A percentile compares a stretch with the other conserved stretches of the same genome.
phyloP scores from a whole-genome alignment of 2,888 invertebrate genomes.

The Ferdinandea cuprea region DNA sequence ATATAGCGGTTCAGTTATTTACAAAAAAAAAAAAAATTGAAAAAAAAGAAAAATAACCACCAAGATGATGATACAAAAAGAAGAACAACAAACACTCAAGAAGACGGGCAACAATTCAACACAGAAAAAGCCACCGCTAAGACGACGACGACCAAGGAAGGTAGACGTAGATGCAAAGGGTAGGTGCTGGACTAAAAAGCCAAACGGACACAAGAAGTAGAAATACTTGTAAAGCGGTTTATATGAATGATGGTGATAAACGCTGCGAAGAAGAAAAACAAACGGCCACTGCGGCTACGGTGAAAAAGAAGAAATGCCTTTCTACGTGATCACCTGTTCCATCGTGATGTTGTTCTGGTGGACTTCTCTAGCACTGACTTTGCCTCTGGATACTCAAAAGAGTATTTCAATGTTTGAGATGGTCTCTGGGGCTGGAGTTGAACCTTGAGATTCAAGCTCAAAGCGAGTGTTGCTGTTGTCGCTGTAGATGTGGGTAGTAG shows the following conservation, averaged over 20 bases:
- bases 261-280: constrained; percentile 65
- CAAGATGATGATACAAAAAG: constrained; percentile 69
- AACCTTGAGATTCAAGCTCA: constrained; percentile 28
- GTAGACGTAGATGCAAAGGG: neutral
- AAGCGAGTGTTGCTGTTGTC: constrained; percentile 52
- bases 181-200: constrained; percentile 64
- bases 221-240: constrained; percentile 74
- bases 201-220: constrained; percentile 72
- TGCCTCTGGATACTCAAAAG: constrained; percentile 33
- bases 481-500: neutral
- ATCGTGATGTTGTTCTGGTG: constrained; percentile 54
- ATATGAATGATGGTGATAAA: constrained; percentile 74
- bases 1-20: constrained; percentile 75
- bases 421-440: constrained; percentile 4
- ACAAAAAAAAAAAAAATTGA: constrained; percentile 57
- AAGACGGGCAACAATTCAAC: constrained; percentile 67
- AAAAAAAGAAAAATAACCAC: constrained; percentile 15
- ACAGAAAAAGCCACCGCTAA: constrained; percentile 32
- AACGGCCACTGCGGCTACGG: constrained; percentile 37
- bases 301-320: constrained; percentile 71
- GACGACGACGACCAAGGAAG: constrained; percentile 1
- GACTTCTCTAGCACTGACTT: constrained; percentile 27
- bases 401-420: constrained; percentile 35
- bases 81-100: constrained; percentile 72
- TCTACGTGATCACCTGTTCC: constrained; percentile 74